Conservation (phyloP, 2,888 invertebrate genomes). For the Ecdyonurus torrentis region DNA sequence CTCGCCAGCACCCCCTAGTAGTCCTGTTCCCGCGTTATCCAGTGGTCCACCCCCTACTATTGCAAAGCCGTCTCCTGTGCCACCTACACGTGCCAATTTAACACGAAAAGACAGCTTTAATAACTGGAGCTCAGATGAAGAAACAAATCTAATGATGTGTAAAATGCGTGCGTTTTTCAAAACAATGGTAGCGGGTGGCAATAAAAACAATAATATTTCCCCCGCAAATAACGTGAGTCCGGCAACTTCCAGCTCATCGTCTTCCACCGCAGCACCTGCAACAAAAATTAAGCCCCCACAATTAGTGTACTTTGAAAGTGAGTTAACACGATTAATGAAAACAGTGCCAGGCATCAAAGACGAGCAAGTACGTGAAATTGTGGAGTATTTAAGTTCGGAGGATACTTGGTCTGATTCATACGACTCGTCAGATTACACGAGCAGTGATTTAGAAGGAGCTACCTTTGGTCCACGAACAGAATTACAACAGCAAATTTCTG, state of each 20-base stretch:
- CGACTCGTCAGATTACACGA: conserved; percentile 82
- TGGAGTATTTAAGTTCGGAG: conserved; percentile 81
- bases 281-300: conserved; percentile 56
- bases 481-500: conserved; percentile 69
- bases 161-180: conserved; percentile 88
- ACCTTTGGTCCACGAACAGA: conserved; percentile 13
- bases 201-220: conserved; percentile 15
- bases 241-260: conserved; percentile 2
- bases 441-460: conserved; percentile 54
- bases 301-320: conserved; percentile 75
- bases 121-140: conserved; percentile 88
- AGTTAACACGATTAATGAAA: conserved; percentile 79
- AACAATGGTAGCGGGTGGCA: conserved; percentile 58
- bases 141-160: conserved; percentile 88
- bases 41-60: conserved; percentile 24
- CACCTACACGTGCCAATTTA: conserved; percentile 28
- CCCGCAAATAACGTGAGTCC: background rate
- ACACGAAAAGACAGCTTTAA: conserved; percentile 80
- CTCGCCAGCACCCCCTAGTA: conserved; percentile 4
- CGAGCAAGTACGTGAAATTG: conserved; percentile 79
- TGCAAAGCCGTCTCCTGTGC: conserved; percentile 35
- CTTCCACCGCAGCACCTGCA: background rate
- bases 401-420: conserved; percentile 90
- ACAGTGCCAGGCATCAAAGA: conserved; percentile 82
- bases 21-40: background rate